Base-by-base conservation (phyloP, 2,888 invertebrate genomes). In the Ochropleura leucogaster region DNA sequence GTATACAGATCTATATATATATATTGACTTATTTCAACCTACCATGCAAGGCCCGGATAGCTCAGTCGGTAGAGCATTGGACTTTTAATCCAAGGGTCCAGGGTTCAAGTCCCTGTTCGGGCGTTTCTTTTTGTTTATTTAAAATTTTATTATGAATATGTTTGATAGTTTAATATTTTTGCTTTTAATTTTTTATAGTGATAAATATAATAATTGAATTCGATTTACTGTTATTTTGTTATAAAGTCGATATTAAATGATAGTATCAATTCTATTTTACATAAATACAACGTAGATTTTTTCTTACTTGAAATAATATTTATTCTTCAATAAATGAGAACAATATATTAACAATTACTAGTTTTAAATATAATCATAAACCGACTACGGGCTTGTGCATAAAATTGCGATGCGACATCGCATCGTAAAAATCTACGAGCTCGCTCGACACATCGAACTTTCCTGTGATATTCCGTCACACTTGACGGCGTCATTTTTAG, bases 11-110 rank as follows among this genome's bases (percentile, higher is more conserved):
- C 53, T 16, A 44, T 20, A 59, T n/a, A n/a, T n/a, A 5, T 80
- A 30, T 0, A 16, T 59, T 46, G 2, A 66, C 46, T 6, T 64
- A 72, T 72, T 84, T 82, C 76, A 5, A 0, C 0, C 0, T 0
- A 0, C 0, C 0, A 0, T 0, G 0, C 0, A 42, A 0, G n/a
- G 83, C 85, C 83, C 85, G 83, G 85, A 82, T 87, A 86, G 97
- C 97, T 97, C 97, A 97, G 97, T 97, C 97, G 97, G 97, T 97
- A 97, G 97, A 97, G 97, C 97, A 97, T 97, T 97, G 97, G 97
- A 97, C 97, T 97, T 97, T 97, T 97, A 97, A 97, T 97, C 97
- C 97, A 97, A 97, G 97, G 97, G 97, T 97, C 97, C 97, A 97
- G 97, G 97, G 97, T 97, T 97, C 97, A 97, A 97, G 97, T 97